Evolutionary conservation across 2,888 invertebrate genomes (phyloP).

Genomic region (Myopa tessellatipennis): DNA sequence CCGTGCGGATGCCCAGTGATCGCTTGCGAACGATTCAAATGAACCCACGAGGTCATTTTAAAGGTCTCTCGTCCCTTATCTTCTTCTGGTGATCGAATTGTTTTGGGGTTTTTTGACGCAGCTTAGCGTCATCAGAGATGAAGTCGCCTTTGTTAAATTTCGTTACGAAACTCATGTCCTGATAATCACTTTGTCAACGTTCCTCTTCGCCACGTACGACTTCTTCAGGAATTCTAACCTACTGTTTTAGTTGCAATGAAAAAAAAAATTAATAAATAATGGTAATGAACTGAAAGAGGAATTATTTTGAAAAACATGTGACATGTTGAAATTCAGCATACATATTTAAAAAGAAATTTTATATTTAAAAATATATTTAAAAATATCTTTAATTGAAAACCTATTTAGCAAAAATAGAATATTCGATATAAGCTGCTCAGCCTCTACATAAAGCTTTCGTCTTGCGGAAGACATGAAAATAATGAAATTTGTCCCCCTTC

Average conservation of each 20-base stretch:
- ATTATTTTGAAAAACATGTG: background rate
- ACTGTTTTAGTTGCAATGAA: constrained; percentile 72
- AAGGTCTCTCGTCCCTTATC: constrained; percentile 86
- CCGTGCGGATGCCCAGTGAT: constrained; percentile 81
- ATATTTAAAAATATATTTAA: too few species aligned
- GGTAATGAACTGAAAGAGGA: too few species aligned
- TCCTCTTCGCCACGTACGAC: constrained; percentile 93
- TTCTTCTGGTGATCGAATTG: constrained; percentile 90
- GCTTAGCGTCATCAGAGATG: constrained; percentile 94
- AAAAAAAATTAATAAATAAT: constrained; percentile 8
- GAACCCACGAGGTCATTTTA: constrained; percentile 85
- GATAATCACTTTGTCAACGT: constrained; percentile 87
- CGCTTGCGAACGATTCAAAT: constrained; percentile 75
- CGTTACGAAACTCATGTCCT: constrained; percentile 91
- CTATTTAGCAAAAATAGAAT: too few species aligned
- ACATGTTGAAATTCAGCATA: background rate
- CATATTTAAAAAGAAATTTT: background rate
- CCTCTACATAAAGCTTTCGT: too few species aligned
- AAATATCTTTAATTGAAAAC: too few species aligned
- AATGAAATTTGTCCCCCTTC: too few species aligned
- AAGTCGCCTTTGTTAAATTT: constrained; percentile 92
- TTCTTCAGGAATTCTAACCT: constrained; percentile 91
- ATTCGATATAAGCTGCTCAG: too few species aligned
- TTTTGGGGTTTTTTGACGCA: constrained; percentile 90
- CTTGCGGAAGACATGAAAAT: too few species aligned